Base-by-base conservation (phyloP, 2,888 invertebrate genomes). In the Pemphredon lugubris region DNA sequence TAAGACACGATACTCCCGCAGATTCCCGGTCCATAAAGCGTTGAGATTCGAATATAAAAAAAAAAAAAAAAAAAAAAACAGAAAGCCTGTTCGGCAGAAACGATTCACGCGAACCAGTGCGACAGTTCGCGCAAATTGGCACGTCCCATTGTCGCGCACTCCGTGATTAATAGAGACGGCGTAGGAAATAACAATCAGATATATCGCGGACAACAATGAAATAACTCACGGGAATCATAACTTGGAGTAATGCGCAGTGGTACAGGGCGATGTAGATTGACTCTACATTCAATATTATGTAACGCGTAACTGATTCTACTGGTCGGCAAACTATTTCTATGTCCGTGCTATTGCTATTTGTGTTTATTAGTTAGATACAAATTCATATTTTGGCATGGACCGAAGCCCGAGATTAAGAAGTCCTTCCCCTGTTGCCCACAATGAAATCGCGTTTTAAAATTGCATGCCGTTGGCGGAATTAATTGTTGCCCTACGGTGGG, bases 151-250 rank as follows among this genome's bases (percentile, higher is more conserved):
- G 47, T 34, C 54, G 7, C 21, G 63, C 13, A 23, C 13, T 2
- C 9, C 30, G 21, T 55, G 67, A 67, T 64, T 67, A 64, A 67
- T 67, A 42, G 67, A 50, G 42, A 50, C 37, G n/a, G n/a, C 14
- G 54, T 20, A 30, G 67, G 63, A 67, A 67, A 55, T 55, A 64
- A 67, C 67, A 21, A 67, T 67, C 55, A 30, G 63, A 67, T 67
- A 67, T 55, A 55, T 55, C 34, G 48, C 26, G 34, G 48, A 23
- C 39, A 55, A 63, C 66, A 18, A 23, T 23, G 48, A 34, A 66
- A 54, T 13, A 26, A 60, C 0, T 39, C 13, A n/a, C 16, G 42
- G 44, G 63, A 67, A 63, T 67, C 63, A 55, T 37, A 45, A 16
- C 20, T 21, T 21, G 47, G 11, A 48, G 48, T 21, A 55, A 42